Evolutionary conservation across 2,888 invertebrate species (phyloP).

Genomic region (Neoitamus cyanurus): DNA sequence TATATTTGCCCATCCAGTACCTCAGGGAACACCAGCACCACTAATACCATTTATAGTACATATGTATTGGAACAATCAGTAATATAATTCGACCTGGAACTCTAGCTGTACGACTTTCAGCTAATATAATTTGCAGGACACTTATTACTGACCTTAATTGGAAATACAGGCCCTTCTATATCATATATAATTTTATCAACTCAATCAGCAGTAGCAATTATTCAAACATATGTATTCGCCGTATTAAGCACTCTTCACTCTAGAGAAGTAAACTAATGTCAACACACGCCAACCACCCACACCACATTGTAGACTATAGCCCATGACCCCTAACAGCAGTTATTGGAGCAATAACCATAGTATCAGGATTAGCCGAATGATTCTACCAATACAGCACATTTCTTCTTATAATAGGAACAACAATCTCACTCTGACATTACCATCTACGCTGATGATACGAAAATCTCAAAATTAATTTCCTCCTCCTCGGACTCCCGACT

Average conservation of each 20-base stretch:
- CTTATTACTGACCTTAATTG: conserved; percentile 73
- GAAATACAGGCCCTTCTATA: conserved; percentile 64
- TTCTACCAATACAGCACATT: conserved; percentile 70
- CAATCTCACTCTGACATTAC: too few relatives aligned
- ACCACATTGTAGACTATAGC: conserved; percentile 74
- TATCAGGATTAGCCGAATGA: conserved; percentile 72
- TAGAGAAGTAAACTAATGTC: conserved; percentile 73
- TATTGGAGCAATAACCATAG: conserved; percentile 70
- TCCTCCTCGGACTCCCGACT: too few relatives aligned
- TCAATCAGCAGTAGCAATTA: conserved; percentile 70
- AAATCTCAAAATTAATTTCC: too few relatives aligned
- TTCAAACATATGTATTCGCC: conserved; percentile 73
- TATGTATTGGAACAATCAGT: conserved; percentile 79
- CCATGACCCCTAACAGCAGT: conserved; percentile 75
- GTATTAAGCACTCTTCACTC: conserved; percentile 75
- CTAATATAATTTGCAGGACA: conserved; percentile 84
- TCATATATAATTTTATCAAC: conserved; percentile 56
- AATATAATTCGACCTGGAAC: conserved; percentile 78
- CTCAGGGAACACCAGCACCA: conserved; percentile 73
- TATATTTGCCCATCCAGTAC: conserved; percentile 77
- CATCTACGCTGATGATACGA: too few relatives aligned
- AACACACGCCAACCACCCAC: conserved; percentile 72
- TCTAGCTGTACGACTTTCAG: conserved; percentile 76
- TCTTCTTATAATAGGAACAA: conserved; percentile 68
- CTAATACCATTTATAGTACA: conserved; percentile 81